Conservation (phyloP, 2,113 vertebrate genomes). For the Ictidomys tridecemlineatus region DNA sequence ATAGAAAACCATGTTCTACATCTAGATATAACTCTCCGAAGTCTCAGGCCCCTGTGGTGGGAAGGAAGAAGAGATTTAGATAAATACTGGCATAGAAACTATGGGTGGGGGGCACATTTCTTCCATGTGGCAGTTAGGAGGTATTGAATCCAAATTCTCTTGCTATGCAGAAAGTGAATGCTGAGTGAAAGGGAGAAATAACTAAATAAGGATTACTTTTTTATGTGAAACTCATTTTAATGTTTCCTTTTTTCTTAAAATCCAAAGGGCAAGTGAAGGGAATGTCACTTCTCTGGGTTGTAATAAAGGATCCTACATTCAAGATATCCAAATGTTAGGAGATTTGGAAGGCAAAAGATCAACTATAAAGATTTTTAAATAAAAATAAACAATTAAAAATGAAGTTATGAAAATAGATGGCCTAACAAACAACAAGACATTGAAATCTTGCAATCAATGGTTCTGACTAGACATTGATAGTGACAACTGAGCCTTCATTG, state of each 20-base stretch:
- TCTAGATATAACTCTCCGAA: slow-evolving; percentile 76
- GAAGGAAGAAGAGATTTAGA: slow-evolving; percentile 81
- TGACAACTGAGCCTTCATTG: background rate
- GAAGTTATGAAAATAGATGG: background rate
- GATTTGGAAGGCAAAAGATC: background rate
- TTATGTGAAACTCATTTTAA: slow-evolving; percentile 23
- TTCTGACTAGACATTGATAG: background rate
- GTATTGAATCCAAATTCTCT: slow-evolving; percentile 78
- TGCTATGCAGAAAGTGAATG: slow-evolving; percentile 73
- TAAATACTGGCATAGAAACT: slow-evolving; percentile 76
- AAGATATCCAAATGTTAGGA: background rate
- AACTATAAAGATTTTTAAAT: background rate
- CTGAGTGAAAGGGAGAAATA: slow-evolving; percentile 76
- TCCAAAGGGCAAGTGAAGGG: background rate
- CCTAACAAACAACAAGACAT: background rate
- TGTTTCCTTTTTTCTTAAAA: slow-evolving; percentile 31
- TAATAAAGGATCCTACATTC: background rate
- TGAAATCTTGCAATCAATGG: background rate
- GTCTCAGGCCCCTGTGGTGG: slow-evolving; percentile 74
- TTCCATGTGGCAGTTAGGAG: slow-evolving; percentile 76
- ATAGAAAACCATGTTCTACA: slow-evolving; percentile 68
- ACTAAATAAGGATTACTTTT: slow-evolving; percentile 6
- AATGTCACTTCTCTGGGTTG: background rate
- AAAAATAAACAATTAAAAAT: slow-evolving; percentile 26
- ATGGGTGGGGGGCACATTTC: slow-evolving; percentile 70